Evolutionary conservation across 1,140 invertebrate genomes (phyloP), one percentile per base, ranked within the genome.

Genomic region (Lepidostoma basale): DNA sequence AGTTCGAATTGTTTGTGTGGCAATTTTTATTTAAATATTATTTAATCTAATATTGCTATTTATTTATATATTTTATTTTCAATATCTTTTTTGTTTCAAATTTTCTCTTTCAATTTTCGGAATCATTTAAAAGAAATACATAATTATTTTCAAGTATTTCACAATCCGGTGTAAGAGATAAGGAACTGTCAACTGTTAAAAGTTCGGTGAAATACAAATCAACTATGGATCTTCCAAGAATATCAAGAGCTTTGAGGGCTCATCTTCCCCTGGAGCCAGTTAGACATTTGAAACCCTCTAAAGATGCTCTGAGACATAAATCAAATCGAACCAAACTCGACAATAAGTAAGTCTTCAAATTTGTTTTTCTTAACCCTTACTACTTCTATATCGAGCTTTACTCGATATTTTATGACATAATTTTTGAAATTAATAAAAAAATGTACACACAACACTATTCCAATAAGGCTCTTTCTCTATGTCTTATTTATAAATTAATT

Each of bases 241-340:
- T 76, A 25, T 69, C 75, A 1, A 63, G 75, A 45, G 74, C 69
- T 23, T 62, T 76, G 20, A 64, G 75, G 56, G 69, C 71, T 40
- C 72, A 70, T 44, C 67, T 68, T n/a, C 49, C 59, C 5, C 40
- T 75, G 10, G 74, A 72, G 20, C 69, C 72, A 3, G 47, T 26
- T 14, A 39, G 74, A 68, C 59, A 72, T 18, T 56, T 72, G 33
- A 67, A 69, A 54, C 58, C 71, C 6, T 42, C 36, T 25, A 45
- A 36, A 18, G 65, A 66, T 33, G 52, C 65, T 45, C 28, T 72
- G 1, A 68, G 69, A 33, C 42, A 66, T 54, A 22, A 33, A 20
- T 25, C 64, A 39, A 71, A 10, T n/a, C 72, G 59, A 67, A 49
- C 58, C 33, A 64, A 65, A 25, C 60, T 62, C 25, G 69, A 62